phyloP scores from a whole-genome alignment of 2,797 vertebrate species.

The Xiphophorus birchmanni region DNA sequence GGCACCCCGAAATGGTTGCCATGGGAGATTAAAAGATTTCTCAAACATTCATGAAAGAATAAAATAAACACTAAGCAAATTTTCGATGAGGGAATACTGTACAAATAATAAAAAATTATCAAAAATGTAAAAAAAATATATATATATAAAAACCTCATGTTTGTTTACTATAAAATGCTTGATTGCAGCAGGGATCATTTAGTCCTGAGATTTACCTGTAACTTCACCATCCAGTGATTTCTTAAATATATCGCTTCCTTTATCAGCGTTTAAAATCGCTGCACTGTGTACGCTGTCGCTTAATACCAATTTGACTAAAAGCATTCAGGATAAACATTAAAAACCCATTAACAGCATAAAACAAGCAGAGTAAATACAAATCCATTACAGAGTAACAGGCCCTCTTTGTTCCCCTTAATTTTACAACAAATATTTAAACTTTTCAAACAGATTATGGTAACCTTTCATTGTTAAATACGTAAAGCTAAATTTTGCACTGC shows the following conservation, averaged over 20 bases:
- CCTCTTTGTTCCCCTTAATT: neutral
- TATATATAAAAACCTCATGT: neutral
- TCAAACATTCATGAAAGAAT: neutral
- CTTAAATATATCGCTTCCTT: neutral
- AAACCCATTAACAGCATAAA: neutral
- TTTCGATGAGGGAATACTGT: neutral
- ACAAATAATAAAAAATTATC: too few relatives aligned
- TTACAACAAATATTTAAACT: neutral
- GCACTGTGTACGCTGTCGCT: neutral
- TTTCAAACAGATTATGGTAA: neutral
- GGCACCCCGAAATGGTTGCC: neutral
- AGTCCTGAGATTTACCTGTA: neutral
- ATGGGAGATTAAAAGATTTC: neutral
- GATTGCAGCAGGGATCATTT: neutral
- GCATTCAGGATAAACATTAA: neutral
- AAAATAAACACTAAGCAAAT: neutral
- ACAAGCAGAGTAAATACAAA: neutral
- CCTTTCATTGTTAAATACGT: neutral
- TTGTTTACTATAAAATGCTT: neutral
- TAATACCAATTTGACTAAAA: neutral
- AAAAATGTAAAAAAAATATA: too few relatives aligned
- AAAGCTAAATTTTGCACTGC: neutral
- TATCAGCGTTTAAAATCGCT: neutral
- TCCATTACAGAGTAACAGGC: neutral
- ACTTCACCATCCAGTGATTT: neutral